Base-by-base conservation (phyloP, 2,113 vertebrate species). In the Jacana jacana region DNA sequence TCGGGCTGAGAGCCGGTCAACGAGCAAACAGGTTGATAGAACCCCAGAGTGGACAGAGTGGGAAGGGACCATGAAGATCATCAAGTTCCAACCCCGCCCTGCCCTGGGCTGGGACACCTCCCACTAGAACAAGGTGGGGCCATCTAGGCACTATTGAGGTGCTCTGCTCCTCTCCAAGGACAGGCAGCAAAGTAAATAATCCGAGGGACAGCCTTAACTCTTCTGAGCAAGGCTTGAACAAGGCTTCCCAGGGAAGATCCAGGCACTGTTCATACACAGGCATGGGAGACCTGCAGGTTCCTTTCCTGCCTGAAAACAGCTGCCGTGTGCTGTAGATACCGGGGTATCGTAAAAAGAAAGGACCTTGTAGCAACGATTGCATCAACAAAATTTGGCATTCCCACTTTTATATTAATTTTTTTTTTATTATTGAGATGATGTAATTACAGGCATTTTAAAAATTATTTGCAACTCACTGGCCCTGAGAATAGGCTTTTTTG, bases 391-490 rank as follows among this genome's bases (percentile, higher is more conserved):
- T 89, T n/a, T 97, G 79, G 86, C 57, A 84, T 94, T 94, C 80
- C 69, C 65, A 63, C 69, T 95, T 97, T 97, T 97, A 94, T 98
- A 98, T 98, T 97, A 98, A 98, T 97, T 89, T 87, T 97, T 97
- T 91, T 88, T 97, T 97, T 95, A 98, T 98, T 98, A 98, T 98
- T 98, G 98, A 98, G 98, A 98, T 98, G 98, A 98, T 95, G 97
- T 97, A 98, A 98, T 98, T 98, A 98, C 98, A 98, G 97, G 97
- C 97, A 98, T 98, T 98, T 98, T 91, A 98, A 98, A 98, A 98
- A 98, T 98, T 98, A 98, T 98, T 98, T 98, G 98, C 98, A 98
- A 98, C 97, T 98, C 97, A 98, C 98, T 98, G 98, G 98, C 98
- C 98, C 98, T 98, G 98, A 98, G 98, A 98, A 98, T 96, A 98